Evolutionary conservation across 2,113 vertebrate genomes (phyloP), one percentile per base, ranked within the genome.

Genomic region (Sarotherodon lohbergeri): DNA sequence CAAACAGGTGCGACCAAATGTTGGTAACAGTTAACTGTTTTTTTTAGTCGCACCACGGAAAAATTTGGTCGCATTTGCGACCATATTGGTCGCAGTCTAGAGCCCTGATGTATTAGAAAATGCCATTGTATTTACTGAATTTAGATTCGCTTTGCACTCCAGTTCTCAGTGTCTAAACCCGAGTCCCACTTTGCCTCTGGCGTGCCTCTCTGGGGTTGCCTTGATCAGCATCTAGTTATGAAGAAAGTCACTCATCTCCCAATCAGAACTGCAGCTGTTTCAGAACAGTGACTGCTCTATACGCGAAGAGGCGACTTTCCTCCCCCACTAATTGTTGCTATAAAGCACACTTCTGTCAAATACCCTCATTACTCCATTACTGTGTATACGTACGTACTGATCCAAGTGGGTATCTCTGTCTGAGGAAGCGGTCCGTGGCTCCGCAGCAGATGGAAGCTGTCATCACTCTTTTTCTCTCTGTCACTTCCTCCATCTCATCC

Each of bases 301-400:
- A 87, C 84, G 56, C 48, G 19, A 91, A 34, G 87, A 92, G 81
- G 84, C 68, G 86, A 90, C 88, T 81, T 89, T 84, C 91, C 89
- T 92, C 81, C 88, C 82, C 36, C 83, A 66, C 90, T 90, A 90
- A 93, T 88, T 90, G 91, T 90, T 83, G 81, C 83, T 83, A 92
- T 91, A 85, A 81, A 89, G 83, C 68, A 63, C 83, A 86, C 91
- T 90, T 91, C 83, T 92, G 87, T 89, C 90, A 91, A 90, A 90
- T 55, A 85, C 88, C 82, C 81, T 93, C 90, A 94, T 95, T 95
- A 92, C 89, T 90, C 78, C 86, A 92, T 94, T 92, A 92, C 87
- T 46, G 87, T 61, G 83, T 86, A 63, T 76, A 73, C 79, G 85
- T 87, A 86, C 54, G 86, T 82, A 27, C 85, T 81, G 85, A 89